Conservation (phyloP, 2,888 invertebrate genomes). For the Lacanobia oleracea region DNA sequence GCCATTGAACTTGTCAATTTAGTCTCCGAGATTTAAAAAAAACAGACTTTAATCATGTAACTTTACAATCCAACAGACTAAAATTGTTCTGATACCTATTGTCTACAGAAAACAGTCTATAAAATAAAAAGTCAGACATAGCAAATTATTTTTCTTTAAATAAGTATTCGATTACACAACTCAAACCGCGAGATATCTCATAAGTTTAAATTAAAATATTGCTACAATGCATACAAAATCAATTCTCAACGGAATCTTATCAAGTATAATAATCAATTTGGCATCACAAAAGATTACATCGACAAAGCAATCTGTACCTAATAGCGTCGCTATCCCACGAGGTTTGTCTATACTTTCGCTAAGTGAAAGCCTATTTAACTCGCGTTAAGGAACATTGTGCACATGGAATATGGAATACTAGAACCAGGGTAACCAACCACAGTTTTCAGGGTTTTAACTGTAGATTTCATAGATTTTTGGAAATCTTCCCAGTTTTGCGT, state of each 20-base stretch:
- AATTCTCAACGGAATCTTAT: constrained; percentile 35
- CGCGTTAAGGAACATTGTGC: constrained; percentile 56
- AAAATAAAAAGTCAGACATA: too few species aligned
- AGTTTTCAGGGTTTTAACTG: background rate
- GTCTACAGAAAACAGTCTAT: background rate
- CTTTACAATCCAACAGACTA: background rate
- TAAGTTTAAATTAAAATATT: constrained; percentile 24
- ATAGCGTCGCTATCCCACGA: constrained; percentile 51
- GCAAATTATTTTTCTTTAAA: too few species aligned
- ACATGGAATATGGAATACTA: constrained; percentile 19
- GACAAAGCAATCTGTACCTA: constrained; percentile 43
- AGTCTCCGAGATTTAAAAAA: too few species aligned
- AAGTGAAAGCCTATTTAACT: constrained; percentile 72
- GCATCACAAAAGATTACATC: constrained; percentile 47
- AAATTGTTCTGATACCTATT: background rate
- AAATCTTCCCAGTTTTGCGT: background rate
- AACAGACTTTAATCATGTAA: too few species aligned
- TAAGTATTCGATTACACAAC: background rate
- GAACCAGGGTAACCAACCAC: constrained; percentile 16
- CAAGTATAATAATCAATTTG: constrained; percentile 45
- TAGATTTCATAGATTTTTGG: background rate
- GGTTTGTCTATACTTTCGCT: constrained; percentile 66
- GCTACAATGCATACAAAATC: constrained; percentile 32
- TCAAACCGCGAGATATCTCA: background rate
- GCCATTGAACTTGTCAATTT: too few species aligned